Evolutionary conservation across 2,113 vertebrate genomes (phyloP).

Genomic region (Equus quagga): DNA sequence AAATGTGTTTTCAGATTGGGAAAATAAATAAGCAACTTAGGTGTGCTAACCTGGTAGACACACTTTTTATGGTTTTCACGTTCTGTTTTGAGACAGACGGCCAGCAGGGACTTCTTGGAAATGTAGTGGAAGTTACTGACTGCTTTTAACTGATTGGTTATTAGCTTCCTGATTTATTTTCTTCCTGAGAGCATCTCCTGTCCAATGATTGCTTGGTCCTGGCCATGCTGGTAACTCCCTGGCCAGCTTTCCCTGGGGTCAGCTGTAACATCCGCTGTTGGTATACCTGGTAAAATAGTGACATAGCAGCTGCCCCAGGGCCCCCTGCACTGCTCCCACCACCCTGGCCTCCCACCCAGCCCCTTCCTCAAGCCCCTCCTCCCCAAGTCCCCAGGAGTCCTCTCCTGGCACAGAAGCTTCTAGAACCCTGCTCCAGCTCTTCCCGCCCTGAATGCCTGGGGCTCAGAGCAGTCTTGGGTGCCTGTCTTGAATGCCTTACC

Average conservation of each 20-base stretch:
- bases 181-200: background rate
- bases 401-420: background rate
- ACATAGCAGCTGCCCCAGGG: background rate
- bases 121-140: fast-evolving
- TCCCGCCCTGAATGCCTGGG: background rate
- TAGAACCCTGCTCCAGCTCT: background rate
- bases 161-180: background rate
- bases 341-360: background rate
- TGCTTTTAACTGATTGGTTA: fast-evolving
- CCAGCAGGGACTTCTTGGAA: background rate
- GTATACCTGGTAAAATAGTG: background rate
- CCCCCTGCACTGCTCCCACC: background rate
- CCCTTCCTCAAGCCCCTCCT: background rate
- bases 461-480: fast-evolving
- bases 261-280: fast-evolving
- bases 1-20: background rate
- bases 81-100: too few relatives aligned
- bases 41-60: background rate
- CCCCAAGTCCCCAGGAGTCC: fast-evolving
- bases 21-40: background rate
- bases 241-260: background rate
- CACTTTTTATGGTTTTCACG: too few relatives aligned
- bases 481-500: background rate
- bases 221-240: fast-evolving
- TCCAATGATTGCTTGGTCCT: fast-evolving